These are phyloP conservation scores for Cantharis rufa DNA, from an alignment of 2,888 invertebrate species.

Conservation along the genomic window DNA sequence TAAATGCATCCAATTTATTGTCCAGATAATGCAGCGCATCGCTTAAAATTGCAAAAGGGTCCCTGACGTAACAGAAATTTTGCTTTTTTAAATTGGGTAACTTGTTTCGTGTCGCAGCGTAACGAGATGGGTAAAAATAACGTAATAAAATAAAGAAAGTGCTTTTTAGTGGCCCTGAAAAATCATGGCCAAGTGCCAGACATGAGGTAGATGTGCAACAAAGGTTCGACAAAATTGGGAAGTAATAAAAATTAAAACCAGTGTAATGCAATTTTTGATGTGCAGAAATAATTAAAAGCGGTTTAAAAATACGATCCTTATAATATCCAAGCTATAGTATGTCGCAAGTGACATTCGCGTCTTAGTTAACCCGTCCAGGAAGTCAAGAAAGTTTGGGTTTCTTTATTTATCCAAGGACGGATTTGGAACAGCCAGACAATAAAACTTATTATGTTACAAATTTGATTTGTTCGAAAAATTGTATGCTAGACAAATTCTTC, in stretches of 20 bases:
- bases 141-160: conserved; percentile 28
- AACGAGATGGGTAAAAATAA: conserved; percentile 20
- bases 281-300: background rate
- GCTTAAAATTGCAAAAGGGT: background rate
- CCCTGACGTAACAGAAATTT: background rate
- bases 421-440: background rate
- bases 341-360: background rate
- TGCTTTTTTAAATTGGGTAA: background rate
- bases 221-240: conserved; percentile 33
- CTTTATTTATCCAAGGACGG: too few relatives aligned
- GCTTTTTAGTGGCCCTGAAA: conserved; percentile 30
- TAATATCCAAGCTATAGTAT: background rate
- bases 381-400: background rate
- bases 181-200: conserved; percentile 33
- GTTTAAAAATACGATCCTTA: background rate
- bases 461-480: too few relatives aligned
- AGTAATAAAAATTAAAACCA: conserved; percentile 13
- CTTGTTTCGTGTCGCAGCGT: conserved; percentile 2
- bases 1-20: background rate
- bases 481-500: too few relatives aligned
- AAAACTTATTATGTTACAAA: too few relatives aligned
- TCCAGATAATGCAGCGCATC: background rate
- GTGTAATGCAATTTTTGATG: conserved; percentile 3
- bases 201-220: conserved; percentile 19
- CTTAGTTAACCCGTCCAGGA: background rate